Percentiles rank a stretch among this genome's conserved stretches.
These are phyloP conservation scores for Nesoenas mayeri DNA, from an alignment of 2,113 vertebrate species.

Conservation along the genomic window DNA sequence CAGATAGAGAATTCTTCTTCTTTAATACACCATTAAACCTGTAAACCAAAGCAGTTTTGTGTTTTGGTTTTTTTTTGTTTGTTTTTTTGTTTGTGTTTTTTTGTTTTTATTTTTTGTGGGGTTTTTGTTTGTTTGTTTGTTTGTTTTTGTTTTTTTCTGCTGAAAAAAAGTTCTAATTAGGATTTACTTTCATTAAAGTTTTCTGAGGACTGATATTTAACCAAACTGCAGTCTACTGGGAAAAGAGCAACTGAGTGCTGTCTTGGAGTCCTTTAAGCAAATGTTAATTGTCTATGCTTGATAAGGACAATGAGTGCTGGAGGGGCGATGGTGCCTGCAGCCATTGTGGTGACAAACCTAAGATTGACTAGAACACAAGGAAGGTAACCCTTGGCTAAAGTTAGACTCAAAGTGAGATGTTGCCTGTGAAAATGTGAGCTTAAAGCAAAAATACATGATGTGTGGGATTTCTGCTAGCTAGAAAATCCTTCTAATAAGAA, in stretches of 20 bases:
- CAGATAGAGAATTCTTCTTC: background rate
- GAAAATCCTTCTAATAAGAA: slow-evolving; percentile 17
- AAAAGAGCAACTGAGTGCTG: background rate
- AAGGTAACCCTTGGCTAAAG: slow-evolving; percentile 42
- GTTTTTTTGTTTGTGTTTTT: background rate
- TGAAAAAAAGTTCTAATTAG: background rate
- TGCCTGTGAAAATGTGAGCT: slow-evolving; percentile 17
- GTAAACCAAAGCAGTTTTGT: background rate
- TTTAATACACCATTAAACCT: background rate
- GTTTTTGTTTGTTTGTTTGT: no score
- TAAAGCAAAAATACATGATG: background rate
- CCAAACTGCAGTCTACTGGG: background rate
- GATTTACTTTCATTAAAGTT: background rate
- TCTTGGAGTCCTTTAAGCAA: slow-evolving; percentile 1
- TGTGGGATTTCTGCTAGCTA: slow-evolving; percentile 8
- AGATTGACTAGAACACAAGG: background rate
- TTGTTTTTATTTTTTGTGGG: no score
- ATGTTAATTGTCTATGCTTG: slow-evolving; percentile 24
- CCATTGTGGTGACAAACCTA: background rate
- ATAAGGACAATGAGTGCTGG: slow-evolving; percentile 1
- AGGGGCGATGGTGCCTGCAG: slow-evolving; percentile 19
- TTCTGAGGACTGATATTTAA: slow-evolving; percentile 3
- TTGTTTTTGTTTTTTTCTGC: background rate
- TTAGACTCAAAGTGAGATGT: slow-evolving; percentile 25
- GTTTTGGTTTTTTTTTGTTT: no score